Base-by-base conservation (phyloP, 2,888 invertebrate species). In the Agrotis exclamationis region DNA sequence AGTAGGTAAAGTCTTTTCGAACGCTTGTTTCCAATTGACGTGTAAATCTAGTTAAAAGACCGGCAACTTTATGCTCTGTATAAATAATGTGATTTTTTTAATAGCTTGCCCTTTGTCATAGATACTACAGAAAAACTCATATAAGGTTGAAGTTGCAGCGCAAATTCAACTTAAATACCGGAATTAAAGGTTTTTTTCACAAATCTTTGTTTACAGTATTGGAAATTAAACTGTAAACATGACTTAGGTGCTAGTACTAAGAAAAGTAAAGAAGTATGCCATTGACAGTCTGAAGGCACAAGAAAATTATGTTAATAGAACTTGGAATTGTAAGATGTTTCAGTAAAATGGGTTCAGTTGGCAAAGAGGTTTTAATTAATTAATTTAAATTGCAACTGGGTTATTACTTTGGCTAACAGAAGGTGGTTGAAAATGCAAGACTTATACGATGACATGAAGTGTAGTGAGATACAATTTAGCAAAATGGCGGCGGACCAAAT, bases 251-350 rank as follows among this genome's bases (percentile, higher is more conserved):
- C 11, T n/a, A 45, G 13, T 60, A 20, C 71, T n/a, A 2, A 53
- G 59, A 76, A 59, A 63, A 24, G 39, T 50, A 39, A 45, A 13
- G 47, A 39, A 50, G 22, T 44, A 33, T 69, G 28, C 28, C 51
- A 69, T 74, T 69, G 47, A 76, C 39, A 13, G n/a, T 20, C 22
- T 51, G 13, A 22, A 16, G 22, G 51, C 18, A 13, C 45, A 33
- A 20, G 13, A 18, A n/a, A n/a, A n/a, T n/a, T 22, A 54, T 59
- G 28, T 53, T 58, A 39, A 63, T 63, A 56, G 47, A 56, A 64
- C n/a, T 63, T 9, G 13, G 54, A 50, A 73, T n/a, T 56, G 28
- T 22, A 14, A 14, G 9, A 6, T 7, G 2, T 5, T 24, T 20
- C 72, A 20, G 59, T 47, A 28, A 47, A 47, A 70, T 47, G 16